Conservation (phyloP, 1,140 invertebrate species). For the Penaeus indicus region DNA sequence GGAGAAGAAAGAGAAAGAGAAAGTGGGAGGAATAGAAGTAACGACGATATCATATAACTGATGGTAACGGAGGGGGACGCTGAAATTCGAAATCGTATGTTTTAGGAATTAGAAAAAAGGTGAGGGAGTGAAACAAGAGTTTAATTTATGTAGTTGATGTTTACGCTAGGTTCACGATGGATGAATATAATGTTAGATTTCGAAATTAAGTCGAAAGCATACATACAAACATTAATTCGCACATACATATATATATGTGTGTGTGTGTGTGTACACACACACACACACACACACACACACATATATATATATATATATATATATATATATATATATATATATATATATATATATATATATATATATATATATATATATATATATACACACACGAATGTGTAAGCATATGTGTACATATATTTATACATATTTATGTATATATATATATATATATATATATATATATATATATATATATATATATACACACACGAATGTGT, state of each 20-base stretch:
- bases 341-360: background rate
- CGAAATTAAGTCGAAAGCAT: background rate
- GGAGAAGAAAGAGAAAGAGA: background rate
- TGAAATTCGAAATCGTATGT: background rate
- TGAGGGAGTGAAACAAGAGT: background rate
- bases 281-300: background rate
- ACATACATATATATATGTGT: background rate
- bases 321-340: background rate
- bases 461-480: background rate
- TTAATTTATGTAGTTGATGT: background rate
- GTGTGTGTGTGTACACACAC: constrained; percentile 1
- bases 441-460: background rate
- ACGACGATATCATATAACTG: background rate
- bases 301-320: constrained; percentile 11
- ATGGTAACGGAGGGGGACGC: background rate
- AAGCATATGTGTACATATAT: background rate
- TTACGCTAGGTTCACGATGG: background rate
- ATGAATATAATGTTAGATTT: no score
- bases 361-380: background rate
- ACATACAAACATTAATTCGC: background rate
- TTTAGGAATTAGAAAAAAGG: background rate
- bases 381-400: background rate
- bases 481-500: background rate
- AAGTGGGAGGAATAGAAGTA: background rate
- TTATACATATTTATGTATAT: background rate